Conservation (phyloP, 2,113 vertebrate species). For the Amia ocellicauda region DNA sequence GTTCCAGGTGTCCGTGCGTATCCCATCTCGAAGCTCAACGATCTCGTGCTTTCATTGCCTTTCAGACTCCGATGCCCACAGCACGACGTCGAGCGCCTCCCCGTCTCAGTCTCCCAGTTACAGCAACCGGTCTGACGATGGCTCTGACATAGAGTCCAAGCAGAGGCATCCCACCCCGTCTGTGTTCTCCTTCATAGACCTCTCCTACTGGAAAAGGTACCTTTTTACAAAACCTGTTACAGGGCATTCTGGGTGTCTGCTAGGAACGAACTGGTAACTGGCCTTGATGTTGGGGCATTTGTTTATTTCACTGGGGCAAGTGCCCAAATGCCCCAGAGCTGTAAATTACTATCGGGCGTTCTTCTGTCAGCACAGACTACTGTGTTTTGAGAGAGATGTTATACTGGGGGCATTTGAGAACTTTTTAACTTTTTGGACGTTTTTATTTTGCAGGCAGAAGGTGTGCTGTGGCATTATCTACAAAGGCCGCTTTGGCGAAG, state of each 20-base stretch:
- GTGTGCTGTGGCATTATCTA: constrained; percentile 77
- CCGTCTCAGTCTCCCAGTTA: constrained; percentile 73
- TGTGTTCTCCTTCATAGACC: constrained; percentile 70
- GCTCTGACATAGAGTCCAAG: constrained; percentile 71
- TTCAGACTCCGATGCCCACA: constrained; percentile 71
- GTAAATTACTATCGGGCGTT: too few relatives aligned
- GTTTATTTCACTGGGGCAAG: too few relatives aligned
- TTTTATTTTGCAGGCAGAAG: constrained; percentile 58
- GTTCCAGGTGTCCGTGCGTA: too few relatives aligned
- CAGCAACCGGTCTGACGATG: constrained; percentile 73
- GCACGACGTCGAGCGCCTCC: constrained; percentile 72
- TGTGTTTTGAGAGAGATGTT: background rate
- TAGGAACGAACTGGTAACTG: too few relatives aligned
- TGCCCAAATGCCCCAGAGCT: too few relatives aligned
- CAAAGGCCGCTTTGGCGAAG: constrained; percentile 75
- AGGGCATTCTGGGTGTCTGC: too few relatives aligned
- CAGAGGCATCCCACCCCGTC: constrained; percentile 59
- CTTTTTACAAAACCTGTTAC: background rate
- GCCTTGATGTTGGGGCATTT: too few relatives aligned
- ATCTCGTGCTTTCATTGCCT: background rate
- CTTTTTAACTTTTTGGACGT: background rate
- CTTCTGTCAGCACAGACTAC: background rate
- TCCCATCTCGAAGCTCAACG: too few relatives aligned
- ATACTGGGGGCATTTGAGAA: background rate
- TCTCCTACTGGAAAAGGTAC: constrained; percentile 74